Evolutionary conservation across 2,797 vertebrate genomes (phyloP), one percentile per base, ranked within the genome.

Genomic region (Geotrypetes seraphini): DNA sequence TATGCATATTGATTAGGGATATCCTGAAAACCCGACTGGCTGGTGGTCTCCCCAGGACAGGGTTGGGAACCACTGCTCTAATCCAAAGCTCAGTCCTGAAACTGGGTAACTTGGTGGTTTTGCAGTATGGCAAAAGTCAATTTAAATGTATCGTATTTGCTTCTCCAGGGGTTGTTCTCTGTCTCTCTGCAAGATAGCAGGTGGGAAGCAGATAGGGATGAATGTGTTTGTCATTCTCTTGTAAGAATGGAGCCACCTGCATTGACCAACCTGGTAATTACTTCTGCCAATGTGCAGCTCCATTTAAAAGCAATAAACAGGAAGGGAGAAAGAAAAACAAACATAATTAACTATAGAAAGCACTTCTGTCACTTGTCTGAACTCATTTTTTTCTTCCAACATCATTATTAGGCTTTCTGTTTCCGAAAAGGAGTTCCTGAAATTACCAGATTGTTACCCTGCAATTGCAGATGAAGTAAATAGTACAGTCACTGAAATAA

Each of bases 301-400:
- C 81, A 15, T 91, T 91, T 86, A 92, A 87, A 92, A 83, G 87
- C 91, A 97, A 91, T 81, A 72, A 80, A 81, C 65, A 75, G 46
- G 55, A 54, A 77, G 75, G 67, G 74, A 83, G 69, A 69, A 49
- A 53, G 60, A 69, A 73, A 82, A 77, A 52, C 52, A 86, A 86
- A 81, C 62, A 75, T 83, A 87, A 90, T 91, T 88, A 88, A 83
- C 79, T 84, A 81, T 58, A 75, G 61, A 81, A 82, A 69, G 53
- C 66, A 65, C 84, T 81, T 73, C 68, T 85, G 70, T 85, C 75
- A 80, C 67, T 80, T 82, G 69, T 83, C 73, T 84, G 60, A 82
- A 70, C 63, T 72, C 45, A 62, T 81, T 79, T 72, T 48, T 49
- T 31, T 68, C 58, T 71, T 55, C 46, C 36, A 54, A 50, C 49